Evolutionary conservation across 2,888 invertebrate genomes (phyloP), one percentile per base, ranked within the genome.

Genomic region (Pasiphila rectangulata): DNA sequence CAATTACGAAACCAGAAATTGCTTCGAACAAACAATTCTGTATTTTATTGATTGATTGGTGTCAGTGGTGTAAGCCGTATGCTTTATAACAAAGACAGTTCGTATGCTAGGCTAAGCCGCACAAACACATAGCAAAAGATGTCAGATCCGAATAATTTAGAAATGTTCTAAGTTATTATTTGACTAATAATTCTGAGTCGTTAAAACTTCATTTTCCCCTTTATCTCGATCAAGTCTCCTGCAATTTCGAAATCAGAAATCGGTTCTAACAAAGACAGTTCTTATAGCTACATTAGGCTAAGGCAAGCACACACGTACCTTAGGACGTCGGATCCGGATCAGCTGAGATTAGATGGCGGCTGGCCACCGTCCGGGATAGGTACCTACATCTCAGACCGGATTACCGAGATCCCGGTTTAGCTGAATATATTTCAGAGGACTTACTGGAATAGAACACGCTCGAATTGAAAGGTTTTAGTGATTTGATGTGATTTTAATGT

Each of bases 321-420:
- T 72, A 77, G 77, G 69, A 73, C 56, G 67, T 69, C 9, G 75
- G 72, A 85, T 80, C 85, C 84, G 85, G 85, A 83, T 84, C 72
- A 83, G 67, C 68, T 56, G 61, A 72, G 87, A 86, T 87, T 84
- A 87, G 83, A 70, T 72, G 71, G 79, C 74, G 81, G 79, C 82
- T 81, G 82, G 80, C 84, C 85, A 81, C 78, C 73, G 80, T 69
- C 79, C 79, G 77, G 77, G 79, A 43, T n/a, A n/a, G n/a, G n/a
- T n/a, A n/a, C n/a, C n/a, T 79, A 79, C 81, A 79, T 81, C 83
- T 83, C 80, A 79, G 70, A 68, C 68, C 71, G 80, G 85, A 85
- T 86, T 84, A 87, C 80, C 68, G 58, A 60, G 70, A 86, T 84
- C 82, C 84, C 83, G 83, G 85, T 85, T 81, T 83, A 68, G 76